Evolutionary conservation across 1,140 invertebrate species (phyloP).

Genomic region (Lasioglossum albipes): DNA sequence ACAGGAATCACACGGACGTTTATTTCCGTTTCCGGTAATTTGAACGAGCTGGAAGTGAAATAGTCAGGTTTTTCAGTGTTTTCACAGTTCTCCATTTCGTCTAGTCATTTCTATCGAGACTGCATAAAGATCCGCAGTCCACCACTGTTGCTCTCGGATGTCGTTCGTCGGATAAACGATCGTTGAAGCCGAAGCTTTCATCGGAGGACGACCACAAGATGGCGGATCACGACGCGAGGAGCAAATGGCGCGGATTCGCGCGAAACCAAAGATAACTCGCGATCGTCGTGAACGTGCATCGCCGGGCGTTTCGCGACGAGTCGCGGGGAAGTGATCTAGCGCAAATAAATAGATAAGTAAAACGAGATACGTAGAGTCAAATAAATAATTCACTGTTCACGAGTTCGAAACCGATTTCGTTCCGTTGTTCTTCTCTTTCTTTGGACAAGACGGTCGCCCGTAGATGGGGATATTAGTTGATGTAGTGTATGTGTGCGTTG

Average conservation of each 20-base stretch:
- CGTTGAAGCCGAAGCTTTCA: no score
- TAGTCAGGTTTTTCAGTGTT: no score
- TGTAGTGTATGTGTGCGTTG: constrained; percentile 27
- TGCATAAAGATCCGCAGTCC: no score
- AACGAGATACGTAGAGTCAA: constrained; percentile 19
- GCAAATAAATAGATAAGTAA: constrained; percentile 37
- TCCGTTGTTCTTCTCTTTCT: constrained; percentile 18
- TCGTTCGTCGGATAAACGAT: no score
- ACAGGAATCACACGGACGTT: no score
- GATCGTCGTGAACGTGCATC: neutral
- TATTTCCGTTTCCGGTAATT: no score
- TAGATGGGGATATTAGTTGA: constrained; percentile 27
- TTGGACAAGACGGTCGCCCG: constrained; percentile 29
- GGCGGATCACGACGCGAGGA: no score
- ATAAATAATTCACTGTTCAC: constrained; percentile 30
- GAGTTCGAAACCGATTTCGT: neutral
- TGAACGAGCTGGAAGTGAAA: no score
- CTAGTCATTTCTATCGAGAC: no score
- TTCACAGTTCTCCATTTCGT: no score
- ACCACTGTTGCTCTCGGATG: no score
- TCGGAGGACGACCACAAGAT: neutral
- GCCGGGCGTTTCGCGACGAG: neutral
- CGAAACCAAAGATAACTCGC: constrained; percentile 44
- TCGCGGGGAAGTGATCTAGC: constrained; percentile 26
- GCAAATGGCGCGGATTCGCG: neutral